phyloP scores from a whole-genome alignment of 2,797 vertebrate species.

The Megaceryle alcyon region DNA sequence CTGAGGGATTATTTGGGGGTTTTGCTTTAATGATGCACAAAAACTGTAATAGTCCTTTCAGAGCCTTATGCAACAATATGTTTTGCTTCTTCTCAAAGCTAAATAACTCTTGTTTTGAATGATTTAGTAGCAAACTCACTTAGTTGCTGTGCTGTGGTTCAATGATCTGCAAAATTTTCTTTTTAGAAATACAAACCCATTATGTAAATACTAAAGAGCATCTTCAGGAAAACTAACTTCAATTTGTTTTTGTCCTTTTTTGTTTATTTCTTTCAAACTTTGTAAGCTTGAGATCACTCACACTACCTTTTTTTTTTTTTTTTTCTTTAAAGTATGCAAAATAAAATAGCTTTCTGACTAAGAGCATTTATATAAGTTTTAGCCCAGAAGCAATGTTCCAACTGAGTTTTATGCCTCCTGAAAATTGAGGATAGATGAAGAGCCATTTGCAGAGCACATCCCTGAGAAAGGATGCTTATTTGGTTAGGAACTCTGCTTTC shows the following conservation, averaged over 20 bases:
- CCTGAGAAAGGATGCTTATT: background rate
- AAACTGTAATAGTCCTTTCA: conserved; percentile 49
- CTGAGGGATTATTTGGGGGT: conserved; percentile 38
- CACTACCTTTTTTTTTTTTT: background rate
- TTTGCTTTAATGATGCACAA: conserved; percentile 56
- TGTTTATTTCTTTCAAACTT: conserved; percentile 10
- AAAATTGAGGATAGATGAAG: background rate
- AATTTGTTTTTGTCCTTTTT: conserved; percentile 16
- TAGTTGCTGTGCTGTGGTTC: conserved; percentile 46
- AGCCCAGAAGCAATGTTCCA: background rate
- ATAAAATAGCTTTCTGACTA: conserved; percentile 12
- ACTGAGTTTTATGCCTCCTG: background rate
- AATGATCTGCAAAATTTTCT: conserved; percentile 70
- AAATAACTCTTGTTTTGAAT: conserved; percentile 70
- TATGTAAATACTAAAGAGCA: conserved; percentile 58
- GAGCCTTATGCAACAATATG: conserved; percentile 43
- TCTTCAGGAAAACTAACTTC: conserved; percentile 60
- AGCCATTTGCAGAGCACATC: background rate
- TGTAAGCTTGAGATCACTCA: background rate
- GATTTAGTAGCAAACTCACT: conserved; percentile 66
- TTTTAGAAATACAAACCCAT: conserved; percentile 63
- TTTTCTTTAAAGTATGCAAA: background rate
- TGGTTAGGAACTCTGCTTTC: background rate
- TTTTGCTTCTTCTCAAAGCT: conserved; percentile 49
- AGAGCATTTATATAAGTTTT: background rate